A percentile compares a stretch with the other conserved stretches of the same genome.
phyloP scores from a whole-genome alignment of 2,888 invertebrate species.

The Drosophila mulleri region DNA sequence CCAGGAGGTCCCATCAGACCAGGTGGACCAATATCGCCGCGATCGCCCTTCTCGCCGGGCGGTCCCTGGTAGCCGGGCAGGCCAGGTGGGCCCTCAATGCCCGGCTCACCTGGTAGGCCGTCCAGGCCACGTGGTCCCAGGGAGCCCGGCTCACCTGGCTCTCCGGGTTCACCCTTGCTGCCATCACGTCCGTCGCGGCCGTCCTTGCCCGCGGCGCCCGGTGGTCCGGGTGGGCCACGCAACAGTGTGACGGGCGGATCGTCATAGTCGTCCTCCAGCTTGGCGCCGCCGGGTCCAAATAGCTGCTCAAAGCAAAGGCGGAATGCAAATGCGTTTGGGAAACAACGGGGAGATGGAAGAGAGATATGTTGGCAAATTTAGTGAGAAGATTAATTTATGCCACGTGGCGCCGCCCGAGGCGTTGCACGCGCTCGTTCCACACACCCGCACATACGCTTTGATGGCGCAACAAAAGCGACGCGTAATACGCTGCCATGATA shows the following conservation, averaged over 20 bases:
- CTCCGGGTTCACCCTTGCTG: slow-evolving; percentile 87
- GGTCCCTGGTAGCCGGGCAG: slow-evolving; percentile 91
- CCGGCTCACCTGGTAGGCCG: slow-evolving; percentile 91
- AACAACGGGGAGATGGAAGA: slow-evolving; percentile 29
- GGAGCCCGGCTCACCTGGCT: slow-evolving; percentile 91
- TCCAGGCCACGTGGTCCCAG: slow-evolving; percentile 91
- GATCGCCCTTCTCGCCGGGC: slow-evolving; percentile 92
- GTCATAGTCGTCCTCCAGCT: slow-evolving; percentile 85
- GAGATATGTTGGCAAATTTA: slow-evolving; percentile 61
- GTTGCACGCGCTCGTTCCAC: slow-evolving; percentile 60
- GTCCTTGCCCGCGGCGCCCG: slow-evolving; percentile 86
- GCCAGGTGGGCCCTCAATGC: slow-evolving; percentile 95
- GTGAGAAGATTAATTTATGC: slow-evolving; percentile 72
- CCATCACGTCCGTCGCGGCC: slow-evolving; percentile 86
- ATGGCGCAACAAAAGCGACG: slow-evolving; percentile 69
- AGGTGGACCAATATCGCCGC: slow-evolving; percentile 95
- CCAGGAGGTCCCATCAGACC: slow-evolving; percentile 98
- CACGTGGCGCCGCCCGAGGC: slow-evolving; percentile 67
- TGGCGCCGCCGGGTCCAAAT: slow-evolving; percentile 85
- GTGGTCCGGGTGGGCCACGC: slow-evolving; percentile 89
- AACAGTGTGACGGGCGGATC: slow-evolving; percentile 86
- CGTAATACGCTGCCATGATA: slow-evolving; percentile 45
- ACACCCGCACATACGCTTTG: slow-evolving; percentile 51
- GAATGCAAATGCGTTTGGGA: slow-evolving; percentile 24
- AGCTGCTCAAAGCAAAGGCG: slow-evolving; percentile 71